phyloP scores from a whole-genome alignment of 2,888 invertebrate genomes.

The Aproaerema taeniolella region DNA sequence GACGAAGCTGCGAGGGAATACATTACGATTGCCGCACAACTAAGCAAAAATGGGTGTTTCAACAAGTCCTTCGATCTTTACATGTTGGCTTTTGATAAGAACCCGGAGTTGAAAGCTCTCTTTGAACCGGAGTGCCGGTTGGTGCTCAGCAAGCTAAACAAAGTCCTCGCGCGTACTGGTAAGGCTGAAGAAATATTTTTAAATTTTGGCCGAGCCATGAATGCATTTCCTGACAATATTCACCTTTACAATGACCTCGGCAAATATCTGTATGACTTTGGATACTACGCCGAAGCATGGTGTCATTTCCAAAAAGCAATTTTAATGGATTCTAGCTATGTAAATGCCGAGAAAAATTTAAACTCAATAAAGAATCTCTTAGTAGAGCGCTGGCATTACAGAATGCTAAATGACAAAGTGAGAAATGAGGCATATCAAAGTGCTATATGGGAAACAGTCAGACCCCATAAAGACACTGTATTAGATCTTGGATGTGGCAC shows the following conservation, averaged over 20 bases:
- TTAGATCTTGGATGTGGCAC: slow-evolving; percentile 88
- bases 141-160: slow-evolving; percentile 37
- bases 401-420: slow-evolving; percentile 86
- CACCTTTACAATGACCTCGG: slow-evolving; percentile 55
- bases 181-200: slow-evolving; percentile 47
- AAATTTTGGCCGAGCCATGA: slow-evolving; percentile 43
- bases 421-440: slow-evolving; percentile 81
- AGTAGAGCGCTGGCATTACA: slow-evolving; percentile 88
- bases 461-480: slow-evolving; percentile 64
- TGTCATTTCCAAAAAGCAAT: slow-evolving; percentile 75
- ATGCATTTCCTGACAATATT: slow-evolving; percentile 41
- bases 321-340: slow-evolving; percentile 61
- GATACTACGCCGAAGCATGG: slow-evolving; percentile 75
- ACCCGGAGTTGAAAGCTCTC: slow-evolving; percentile 28
- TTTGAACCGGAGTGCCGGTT: slow-evolving; percentile 46
- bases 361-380: slow-evolving; percentile 82
- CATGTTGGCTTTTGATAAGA: slow-evolving; percentile 41
- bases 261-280: slow-evolving; percentile 66
- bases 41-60: slow-evolving; percentile 33
- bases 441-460: slow-evolving; percentile 79
- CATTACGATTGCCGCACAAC: slow-evolving; percentile 38
- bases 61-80: slow-evolving; percentile 49
- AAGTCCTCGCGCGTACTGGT: slow-evolving; percentile 29
- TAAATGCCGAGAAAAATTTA: slow-evolving; percentile 80
- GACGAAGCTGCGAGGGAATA: slow-evolving; percentile 32